A percentile compares a stretch with the other conserved stretches of the same genome.
These are phyloP conservation scores for Corydoras maculifer DNA, from an alignment of 2,113 vertebrate genomes.

Conservation along the genomic window DNA sequence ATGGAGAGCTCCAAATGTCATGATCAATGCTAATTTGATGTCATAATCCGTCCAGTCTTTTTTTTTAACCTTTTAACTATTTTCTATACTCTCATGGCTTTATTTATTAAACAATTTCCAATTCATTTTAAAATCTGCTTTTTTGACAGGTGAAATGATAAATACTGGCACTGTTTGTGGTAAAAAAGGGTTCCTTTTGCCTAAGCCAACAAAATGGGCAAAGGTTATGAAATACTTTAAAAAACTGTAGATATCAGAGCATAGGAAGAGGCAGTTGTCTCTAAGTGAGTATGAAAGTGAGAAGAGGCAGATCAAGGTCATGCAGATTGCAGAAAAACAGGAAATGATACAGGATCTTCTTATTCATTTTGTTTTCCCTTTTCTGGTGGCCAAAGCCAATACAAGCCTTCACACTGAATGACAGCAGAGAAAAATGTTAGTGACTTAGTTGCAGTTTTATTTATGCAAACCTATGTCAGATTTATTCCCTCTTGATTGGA, in stretches of 20 bases:
- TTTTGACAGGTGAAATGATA: too few species aligned
- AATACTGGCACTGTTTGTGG: background rate
- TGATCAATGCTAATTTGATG: slow-evolving; percentile 68
- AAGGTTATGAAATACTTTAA: slow-evolving; percentile 21
- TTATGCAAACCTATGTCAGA: slow-evolving; percentile 54
- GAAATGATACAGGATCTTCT: slow-evolving; percentile 64
- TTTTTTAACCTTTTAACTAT: slow-evolving; percentile 65
- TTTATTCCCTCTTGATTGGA: slow-evolving; percentile 52
- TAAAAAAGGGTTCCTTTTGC: slow-evolving; percentile 43
- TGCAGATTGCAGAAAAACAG: slow-evolving; percentile 58
- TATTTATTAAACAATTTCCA: slow-evolving; percentile 46
- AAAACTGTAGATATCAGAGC: slow-evolving; percentile 3
- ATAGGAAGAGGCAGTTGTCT: slow-evolving; percentile 29
- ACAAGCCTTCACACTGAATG: slow-evolving; percentile 48
- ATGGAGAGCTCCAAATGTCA: slow-evolving; percentile 51
- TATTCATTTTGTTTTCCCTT: slow-evolving; percentile 21
- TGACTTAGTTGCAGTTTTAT: slow-evolving; percentile 63
- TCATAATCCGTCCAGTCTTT: slow-evolving; percentile 49
- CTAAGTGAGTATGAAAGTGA: slow-evolving; percentile 47
- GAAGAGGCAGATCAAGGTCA: slow-evolving; percentile 61
- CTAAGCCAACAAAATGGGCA: slow-evolving; percentile 29
- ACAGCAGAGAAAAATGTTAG: slow-evolving; percentile 55
- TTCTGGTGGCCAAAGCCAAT: slow-evolving; percentile 33
- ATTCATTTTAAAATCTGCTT: slow-evolving; percentile 46
- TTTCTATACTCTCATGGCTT: slow-evolving; percentile 43